A percentile compares a stretch with the other conserved stretches of the same genome.
Evolutionary conservation across 2,797 vertebrate genomes (phyloP).

Genomic region (Jordanella pulchra): DNA sequence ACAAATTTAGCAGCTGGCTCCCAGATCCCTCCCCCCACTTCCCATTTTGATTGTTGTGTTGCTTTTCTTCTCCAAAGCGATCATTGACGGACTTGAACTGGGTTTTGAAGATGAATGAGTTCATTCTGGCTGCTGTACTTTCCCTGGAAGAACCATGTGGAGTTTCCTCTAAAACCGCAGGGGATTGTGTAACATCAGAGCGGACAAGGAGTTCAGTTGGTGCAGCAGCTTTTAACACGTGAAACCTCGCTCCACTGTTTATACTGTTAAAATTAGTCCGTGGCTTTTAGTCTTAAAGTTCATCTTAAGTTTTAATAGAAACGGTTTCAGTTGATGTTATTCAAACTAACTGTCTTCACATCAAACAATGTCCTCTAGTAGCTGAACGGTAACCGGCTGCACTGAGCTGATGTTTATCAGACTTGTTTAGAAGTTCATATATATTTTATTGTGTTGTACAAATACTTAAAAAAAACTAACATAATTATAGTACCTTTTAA

Average conservation of each 20-base stretch:
- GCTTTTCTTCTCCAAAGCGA: too few species aligned
- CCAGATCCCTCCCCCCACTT: neutral
- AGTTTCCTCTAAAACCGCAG: conserved; percentile 48
- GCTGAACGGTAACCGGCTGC: too few species aligned
- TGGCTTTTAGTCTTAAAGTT: neutral
- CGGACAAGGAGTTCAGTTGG: neutral
- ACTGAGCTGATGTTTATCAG: too few species aligned
- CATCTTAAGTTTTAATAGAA: conserved; percentile 4
- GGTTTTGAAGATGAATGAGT: neutral
- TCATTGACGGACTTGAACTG: neutral
- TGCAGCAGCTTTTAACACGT: conserved; percentile 9
- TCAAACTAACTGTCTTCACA: too few species aligned
- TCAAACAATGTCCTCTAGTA: too few species aligned
- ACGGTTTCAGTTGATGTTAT: conserved; percentile 2
- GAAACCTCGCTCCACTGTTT: neutral
- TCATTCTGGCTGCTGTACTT: conserved; percentile 36
- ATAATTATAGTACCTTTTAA: too few species aligned
- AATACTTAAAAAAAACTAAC: too few species aligned
- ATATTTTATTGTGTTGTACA: too few species aligned
- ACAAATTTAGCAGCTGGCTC: neutral
- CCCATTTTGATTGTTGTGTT: neutral
- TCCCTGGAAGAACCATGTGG: conserved; percentile 47
- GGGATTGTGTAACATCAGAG: conserved; percentile 9
- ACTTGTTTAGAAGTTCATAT: too few species aligned
- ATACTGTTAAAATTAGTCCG: conserved; percentile 4